Evolutionary conservation across 2,113 vertebrate genomes (phyloP).

Genomic region (Tupaia chinensis): DNA sequence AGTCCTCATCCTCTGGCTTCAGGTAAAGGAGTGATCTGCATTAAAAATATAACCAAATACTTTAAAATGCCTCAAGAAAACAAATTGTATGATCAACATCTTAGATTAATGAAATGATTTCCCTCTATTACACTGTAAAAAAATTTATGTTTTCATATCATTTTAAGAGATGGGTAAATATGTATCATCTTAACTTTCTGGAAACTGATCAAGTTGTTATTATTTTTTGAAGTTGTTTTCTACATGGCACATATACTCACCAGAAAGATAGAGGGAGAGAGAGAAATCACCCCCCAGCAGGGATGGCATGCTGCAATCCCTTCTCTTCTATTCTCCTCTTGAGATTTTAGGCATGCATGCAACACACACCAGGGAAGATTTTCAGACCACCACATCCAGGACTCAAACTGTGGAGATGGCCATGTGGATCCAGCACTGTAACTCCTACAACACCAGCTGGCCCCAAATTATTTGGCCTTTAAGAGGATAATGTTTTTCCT

Average conservation of each 20-base stretch:
- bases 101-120: not conserved
- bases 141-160: slow-evolving; percentile 32
- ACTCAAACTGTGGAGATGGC: no score
- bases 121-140: not conserved
- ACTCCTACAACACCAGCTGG: no score
- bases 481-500: slow-evolving; percentile 41
- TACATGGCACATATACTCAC: no score
- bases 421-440: no score
- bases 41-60: slow-evolving; percentile 32
- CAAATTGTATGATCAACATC: not conserved
- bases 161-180: not conserved
- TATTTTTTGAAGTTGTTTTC: no score
- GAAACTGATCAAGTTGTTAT: not conserved
- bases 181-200: not conserved
- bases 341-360: no score
- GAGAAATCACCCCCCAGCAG: no score
- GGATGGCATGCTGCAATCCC: no score
- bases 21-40: slow-evolving; percentile 92
- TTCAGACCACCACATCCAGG: no score
- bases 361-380: no score
- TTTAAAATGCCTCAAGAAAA: not conserved
- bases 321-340: no score
- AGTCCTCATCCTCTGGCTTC: slow-evolving; percentile 88
- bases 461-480: not conserved
- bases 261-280: no score